phyloP scores from a whole-genome alignment of 2,113 vertebrate genomes.

The Rhabdomys dilectus region DNA sequence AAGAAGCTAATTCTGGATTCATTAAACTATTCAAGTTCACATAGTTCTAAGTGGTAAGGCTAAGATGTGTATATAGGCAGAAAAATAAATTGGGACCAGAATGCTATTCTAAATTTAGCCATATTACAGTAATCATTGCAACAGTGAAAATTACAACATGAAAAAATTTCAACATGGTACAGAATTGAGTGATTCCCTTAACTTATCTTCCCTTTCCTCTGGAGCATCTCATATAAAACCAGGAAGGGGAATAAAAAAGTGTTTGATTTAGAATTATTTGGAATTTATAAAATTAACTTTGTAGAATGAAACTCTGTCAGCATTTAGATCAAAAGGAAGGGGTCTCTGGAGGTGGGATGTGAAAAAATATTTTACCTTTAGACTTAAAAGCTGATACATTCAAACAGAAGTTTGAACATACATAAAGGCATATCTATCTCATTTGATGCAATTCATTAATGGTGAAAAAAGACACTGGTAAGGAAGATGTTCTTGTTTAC shows the following conservation, averaged over 20 bases:
- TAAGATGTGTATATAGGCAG: not conserved
- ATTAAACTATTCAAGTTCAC: not conserved
- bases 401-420: slow-evolving; percentile 70
- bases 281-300: slow-evolving; percentile 84
- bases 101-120: not conserved
- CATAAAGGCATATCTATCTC: slow-evolving; percentile 71
- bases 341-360: slow-evolving; percentile 62
- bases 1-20: not conserved
- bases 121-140: slow-evolving; percentile 11
- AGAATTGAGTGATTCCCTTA: slow-evolving; percentile 45
- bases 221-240: slow-evolving; percentile 76
- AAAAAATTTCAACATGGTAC: not conserved
- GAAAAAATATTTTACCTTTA: slow-evolving; percentile 77
- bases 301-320: slow-evolving; percentile 73
- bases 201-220: slow-evolving; percentile 62
- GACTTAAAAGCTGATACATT: slow-evolving; percentile 83
- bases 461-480: slow-evolving; percentile 66
- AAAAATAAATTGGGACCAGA: not conserved
- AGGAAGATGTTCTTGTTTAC: slow-evolving; percentile 47
- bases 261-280: slow-evolving; percentile 77
- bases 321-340: slow-evolving; percentile 69
- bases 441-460: slow-evolving; percentile 74
- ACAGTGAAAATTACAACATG: slow-evolving; percentile 13
- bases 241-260: slow-evolving; percentile 80
- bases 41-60: not conserved